These are phyloP conservation scores for Synergus laeviventris DNA, from an alignment of 2,888 invertebrate genomes.

Conservation along the genomic window DNA sequence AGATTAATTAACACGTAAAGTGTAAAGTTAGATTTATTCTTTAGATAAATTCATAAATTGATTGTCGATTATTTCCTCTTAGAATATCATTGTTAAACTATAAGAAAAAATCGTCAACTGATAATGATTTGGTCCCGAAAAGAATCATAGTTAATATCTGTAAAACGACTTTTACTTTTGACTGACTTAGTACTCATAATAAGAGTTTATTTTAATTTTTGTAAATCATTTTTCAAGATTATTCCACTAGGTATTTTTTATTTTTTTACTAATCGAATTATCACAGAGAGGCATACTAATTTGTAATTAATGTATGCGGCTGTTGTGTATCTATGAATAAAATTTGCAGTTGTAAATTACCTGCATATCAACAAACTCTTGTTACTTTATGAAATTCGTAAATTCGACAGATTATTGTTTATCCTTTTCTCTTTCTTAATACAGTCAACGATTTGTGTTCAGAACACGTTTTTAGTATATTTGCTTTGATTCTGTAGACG, in stretches of 20 bases:
- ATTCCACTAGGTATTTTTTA: conserved; percentile 17
- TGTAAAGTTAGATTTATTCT: neutral
- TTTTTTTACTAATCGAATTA: conserved; percentile 24
- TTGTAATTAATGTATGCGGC: conserved; percentile 26
- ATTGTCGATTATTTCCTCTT: neutral
- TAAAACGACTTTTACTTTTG: conserved; percentile 1
- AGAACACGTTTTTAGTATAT: neutral
- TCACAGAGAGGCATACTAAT: conserved; percentile 17
- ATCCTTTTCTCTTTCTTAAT: neutral
- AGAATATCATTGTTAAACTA: neutral
- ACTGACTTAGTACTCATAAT: conserved; percentile 25
- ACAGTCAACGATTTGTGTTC: neutral
- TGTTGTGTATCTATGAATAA: conserved; percentile 29
- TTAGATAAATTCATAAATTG: conserved; percentile 1
- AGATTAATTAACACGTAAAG: neutral
- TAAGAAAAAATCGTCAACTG: neutral
- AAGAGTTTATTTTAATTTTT: conserved; percentile 20
- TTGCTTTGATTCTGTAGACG: neutral
- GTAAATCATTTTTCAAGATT: neutral
- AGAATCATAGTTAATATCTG: neutral
- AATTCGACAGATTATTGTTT: neutral
- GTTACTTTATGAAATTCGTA: neutral
- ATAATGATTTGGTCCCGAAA: conserved; percentile 11
- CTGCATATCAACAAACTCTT: neutral
- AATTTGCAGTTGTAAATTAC: conserved; percentile 4